These are phyloP conservation scores for Alca torda DNA, from an alignment of 2,797 vertebrate genomes.

Conservation along the genomic window DNA sequence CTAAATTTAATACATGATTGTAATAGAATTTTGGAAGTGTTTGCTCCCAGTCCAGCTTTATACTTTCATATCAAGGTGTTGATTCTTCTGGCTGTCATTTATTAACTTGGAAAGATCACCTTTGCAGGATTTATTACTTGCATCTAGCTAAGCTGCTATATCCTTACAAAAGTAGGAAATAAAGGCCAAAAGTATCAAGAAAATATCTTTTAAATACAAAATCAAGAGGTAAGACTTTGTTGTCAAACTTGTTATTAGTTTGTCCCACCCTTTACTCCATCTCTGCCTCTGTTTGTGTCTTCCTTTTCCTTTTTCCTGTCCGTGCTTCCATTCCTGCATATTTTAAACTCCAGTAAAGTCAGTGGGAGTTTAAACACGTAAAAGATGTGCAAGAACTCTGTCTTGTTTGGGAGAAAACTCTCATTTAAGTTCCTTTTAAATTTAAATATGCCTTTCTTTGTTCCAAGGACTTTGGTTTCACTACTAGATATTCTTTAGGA, in stretches of 20 bases:
- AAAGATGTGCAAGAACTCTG: neutral
- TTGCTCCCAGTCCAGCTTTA: neutral
- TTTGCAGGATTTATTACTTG: neutral
- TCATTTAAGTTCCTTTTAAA: neutral
- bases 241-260: neutral
- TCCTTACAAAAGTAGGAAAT: neutral
- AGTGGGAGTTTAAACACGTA: neutral
- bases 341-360: neutral
- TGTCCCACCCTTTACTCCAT: neutral
- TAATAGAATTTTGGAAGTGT: neutral
- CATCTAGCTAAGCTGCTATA: neutral
- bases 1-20: neutral
- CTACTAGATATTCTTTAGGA: neutral
- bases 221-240: neutral
- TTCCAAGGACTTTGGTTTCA: neutral
- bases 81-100: neutral
- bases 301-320: neutral
- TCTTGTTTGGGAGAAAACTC: neutral
- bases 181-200: neutral
- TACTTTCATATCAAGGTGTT: neutral
- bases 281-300: neutral
- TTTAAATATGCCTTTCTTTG: neutral
- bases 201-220: neutral
- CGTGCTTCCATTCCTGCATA: fast-evolving
- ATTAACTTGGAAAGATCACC: neutral